These are phyloP conservation scores for Pygoscelis adeliae DNA, from an alignment of 2,113 vertebrate species.

Conservation along the genomic window DNA sequence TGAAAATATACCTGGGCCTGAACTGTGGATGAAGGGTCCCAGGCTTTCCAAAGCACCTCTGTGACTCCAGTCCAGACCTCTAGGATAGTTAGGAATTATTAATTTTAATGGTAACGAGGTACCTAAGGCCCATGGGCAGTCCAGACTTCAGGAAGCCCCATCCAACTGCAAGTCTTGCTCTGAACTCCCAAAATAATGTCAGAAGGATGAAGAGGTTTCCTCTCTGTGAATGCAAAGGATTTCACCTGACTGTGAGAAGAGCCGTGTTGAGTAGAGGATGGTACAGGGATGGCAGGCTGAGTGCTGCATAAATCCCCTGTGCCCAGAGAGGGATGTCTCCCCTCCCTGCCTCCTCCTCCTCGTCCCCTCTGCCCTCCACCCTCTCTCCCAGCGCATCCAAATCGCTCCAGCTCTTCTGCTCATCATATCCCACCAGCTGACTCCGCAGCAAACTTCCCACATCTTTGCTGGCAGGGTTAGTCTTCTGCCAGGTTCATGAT, in stretches of 20 bases:
- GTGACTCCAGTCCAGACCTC: neutral
- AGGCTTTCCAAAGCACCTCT: neutral
- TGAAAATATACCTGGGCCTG: neutral
- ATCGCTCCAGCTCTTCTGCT: neutral
- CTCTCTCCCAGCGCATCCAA: neutral
- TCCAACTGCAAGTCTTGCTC: neutral
- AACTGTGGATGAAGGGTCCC: neutral
- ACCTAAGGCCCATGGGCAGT: neutral
- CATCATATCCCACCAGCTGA: neutral
- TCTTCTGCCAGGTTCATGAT: neutral
- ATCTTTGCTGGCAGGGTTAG: neutral
- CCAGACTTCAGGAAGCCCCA: neutral
- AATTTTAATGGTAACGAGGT: neutral
- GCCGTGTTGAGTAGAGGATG: neutral
- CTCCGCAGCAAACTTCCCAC: neutral
- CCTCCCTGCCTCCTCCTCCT: neutral
- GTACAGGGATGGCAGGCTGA: neutral
- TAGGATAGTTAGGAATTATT: neutral
- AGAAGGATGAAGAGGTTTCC: neutral
- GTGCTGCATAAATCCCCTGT: neutral
- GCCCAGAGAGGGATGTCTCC: neutral
- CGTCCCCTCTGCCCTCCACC: neutral
- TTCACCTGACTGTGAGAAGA: neutral
- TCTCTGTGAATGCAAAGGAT: neutral
- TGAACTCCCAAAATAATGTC: neutral